Evolutionary conservation across 2,797 vertebrate species (phyloP).

Genomic region (Protosalanx chinensis): DNA sequence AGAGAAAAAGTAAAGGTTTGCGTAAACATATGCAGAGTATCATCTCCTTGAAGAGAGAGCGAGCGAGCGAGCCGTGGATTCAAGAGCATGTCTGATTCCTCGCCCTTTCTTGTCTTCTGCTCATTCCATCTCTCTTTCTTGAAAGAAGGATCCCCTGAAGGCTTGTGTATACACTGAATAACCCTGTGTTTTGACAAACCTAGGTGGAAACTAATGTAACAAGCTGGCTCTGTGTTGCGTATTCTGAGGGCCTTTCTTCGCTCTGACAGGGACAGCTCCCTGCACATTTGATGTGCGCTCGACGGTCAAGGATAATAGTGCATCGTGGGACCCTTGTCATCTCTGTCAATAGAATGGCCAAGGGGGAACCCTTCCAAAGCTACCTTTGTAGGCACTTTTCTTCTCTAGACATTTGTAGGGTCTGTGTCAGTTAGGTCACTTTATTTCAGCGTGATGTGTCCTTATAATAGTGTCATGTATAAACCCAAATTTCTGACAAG

Average conservation of each 20-base stretch:
- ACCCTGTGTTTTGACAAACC: conserved; percentile 89
- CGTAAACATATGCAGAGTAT: conserved; percentile 71
- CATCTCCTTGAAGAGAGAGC: conserved; percentile 64
- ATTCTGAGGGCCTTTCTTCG: conserved; percentile 55
- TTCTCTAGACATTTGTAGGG: conserved; percentile 78
- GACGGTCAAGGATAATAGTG: conserved; percentile 98
- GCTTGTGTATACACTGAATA: conserved; percentile 80
- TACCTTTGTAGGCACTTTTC: conserved; percentile 86
- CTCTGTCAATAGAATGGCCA: conserved; percentile 90
- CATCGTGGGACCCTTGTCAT: conserved; percentile 98
- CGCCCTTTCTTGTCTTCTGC: conserved; percentile 37
- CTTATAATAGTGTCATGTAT: conserved; percentile 76
- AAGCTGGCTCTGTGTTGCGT: conserved; percentile 72
- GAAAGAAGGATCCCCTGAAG: conserved; percentile 78
- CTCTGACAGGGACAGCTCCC: conserved; percentile 89
- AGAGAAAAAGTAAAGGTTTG: conserved; percentile 69
- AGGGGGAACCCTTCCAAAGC: conserved; percentile 72
- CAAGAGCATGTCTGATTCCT: conserved; percentile 71
- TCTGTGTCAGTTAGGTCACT: conserved; percentile 78
- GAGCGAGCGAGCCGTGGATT: conserved; percentile 56
- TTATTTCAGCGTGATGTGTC: conserved; percentile 80
- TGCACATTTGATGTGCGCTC: conserved; percentile 92
- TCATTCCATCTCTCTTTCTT: conserved; percentile 46
- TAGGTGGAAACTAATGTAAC: conserved; percentile 87
- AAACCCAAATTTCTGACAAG: conserved; percentile 76